Evolutionary conservation across 2,113 vertebrate species (phyloP), one percentile per base, ranked within the genome.

Genomic region (Leiothrix lutea): DNA sequence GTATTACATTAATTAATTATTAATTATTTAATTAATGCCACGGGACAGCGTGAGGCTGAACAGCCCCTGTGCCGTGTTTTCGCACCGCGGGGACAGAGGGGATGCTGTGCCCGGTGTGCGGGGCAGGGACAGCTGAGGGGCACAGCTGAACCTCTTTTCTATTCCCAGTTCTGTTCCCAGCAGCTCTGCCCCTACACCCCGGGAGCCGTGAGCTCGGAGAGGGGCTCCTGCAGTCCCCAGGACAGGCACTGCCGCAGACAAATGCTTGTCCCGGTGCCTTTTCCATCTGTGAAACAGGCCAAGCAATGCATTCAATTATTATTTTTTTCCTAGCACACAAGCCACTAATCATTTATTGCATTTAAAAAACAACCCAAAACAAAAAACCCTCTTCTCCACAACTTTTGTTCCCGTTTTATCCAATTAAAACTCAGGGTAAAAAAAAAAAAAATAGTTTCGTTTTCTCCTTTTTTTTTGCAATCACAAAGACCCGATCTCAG

Each of bases 281-380:
- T 93, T 83, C 94, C 94, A 92, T 97, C 91, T 93, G 95, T 67
- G 64, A 14, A 80, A 62, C 94, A 92, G 94, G 58, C 91, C 75
- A 54, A 77, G 91, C 67, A 18, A 82, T 61, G 72, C 45, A 89
- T 92, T 87, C 77, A 91, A 79, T 92, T 94, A 58, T 94, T 88
- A n/a, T 57, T 88, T 88, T 80, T 86, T 88, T 75, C 89, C 91
- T 85, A 92, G 74, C 61, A 72, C 69, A 82, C 53, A 89, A 94
- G 51, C 70, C 80, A 83, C 89, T 81, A 54, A 83, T 86, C 60
- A 87, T 86, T 95, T 95, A 86, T 65, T 93, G 69, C 64, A 74
- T 51, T 91, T 64, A 90, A 84, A 12, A 6, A 28, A 14, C 19
- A 15, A n/a, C n/a, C n/a, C n/a, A n/a, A 60, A 38, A 26, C 38